These are phyloP conservation scores for Hydroisotoma schaefferi DNA, from an alignment of 2,888 invertebrate species.

Conservation along the genomic window DNA sequence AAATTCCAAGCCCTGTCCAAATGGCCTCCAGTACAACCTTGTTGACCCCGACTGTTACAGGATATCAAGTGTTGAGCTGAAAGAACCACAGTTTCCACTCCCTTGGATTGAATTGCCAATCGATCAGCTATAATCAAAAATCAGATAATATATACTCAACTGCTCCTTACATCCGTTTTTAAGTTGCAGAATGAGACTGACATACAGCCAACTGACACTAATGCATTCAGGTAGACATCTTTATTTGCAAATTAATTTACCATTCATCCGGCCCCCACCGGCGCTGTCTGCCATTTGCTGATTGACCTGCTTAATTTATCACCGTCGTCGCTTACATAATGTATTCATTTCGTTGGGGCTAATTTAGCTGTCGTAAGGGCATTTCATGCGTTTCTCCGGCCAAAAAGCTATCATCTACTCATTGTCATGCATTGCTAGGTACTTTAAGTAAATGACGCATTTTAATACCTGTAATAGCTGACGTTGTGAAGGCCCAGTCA, in stretches of 20 bases:
- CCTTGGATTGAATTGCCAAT: slow-evolving; percentile 79
- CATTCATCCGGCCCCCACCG: not conserved
- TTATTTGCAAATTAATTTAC: slow-evolving; percentile 1
- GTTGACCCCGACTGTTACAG: slow-evolving; percentile 73
- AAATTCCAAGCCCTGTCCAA: slow-evolving; percentile 90
- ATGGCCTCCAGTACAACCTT: slow-evolving; percentile 82
- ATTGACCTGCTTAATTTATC: slow-evolving; percentile 3
- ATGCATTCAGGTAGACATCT: not conserved
- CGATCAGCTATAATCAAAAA: slow-evolving; percentile 53
- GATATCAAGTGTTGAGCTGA: slow-evolving; percentile 83
- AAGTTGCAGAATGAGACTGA: too few relatives aligned
- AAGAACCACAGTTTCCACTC: slow-evolving; percentile 66
- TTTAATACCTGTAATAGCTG: slow-evolving; percentile 60
- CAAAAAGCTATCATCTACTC: too few relatives aligned
- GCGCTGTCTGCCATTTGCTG: slow-evolving; percentile 2
- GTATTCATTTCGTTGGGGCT: not conserved
- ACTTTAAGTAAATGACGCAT: too few relatives aligned
- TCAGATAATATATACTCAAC: slow-evolving; percentile 5
- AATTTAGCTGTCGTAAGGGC: slow-evolving; percentile 9
- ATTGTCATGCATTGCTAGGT: not conserved
- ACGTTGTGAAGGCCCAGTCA: slow-evolving; percentile 89
- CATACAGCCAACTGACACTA: too few relatives aligned
- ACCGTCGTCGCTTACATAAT: not conserved
- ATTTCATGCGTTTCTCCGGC: not conserved
- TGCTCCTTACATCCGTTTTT: too few relatives aligned